Percentiles rank a stretch among this genome's conserved stretches.
phyloP scores from a whole-genome alignment of 2,888 invertebrate genomes.

The Coleophora flavipennella region DNA sequence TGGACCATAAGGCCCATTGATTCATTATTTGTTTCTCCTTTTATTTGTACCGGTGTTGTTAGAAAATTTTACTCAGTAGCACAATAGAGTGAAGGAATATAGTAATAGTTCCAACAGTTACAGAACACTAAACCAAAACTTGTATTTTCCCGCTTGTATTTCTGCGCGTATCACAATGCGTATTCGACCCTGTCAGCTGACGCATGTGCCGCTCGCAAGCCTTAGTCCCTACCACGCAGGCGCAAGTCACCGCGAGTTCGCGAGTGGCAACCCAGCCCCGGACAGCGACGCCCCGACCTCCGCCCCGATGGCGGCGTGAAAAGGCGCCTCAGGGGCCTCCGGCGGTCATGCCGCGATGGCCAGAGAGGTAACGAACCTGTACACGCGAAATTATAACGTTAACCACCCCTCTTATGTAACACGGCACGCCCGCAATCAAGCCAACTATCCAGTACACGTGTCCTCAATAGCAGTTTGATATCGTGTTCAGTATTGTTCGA shows the following conservation, averaged over 20 bases:
- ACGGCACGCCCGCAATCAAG: conserved; percentile 38
- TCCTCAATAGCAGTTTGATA: background rate
- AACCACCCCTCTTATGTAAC: conserved; percentile 44
- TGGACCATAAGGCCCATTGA: too few species aligned
- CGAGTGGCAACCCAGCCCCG: conserved; percentile 55
- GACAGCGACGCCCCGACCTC: conserved; percentile 55
- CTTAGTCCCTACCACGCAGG: too few species aligned
- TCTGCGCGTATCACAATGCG: too few species aligned
- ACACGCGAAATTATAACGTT: conserved; percentile 38
- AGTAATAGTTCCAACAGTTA: too few species aligned
- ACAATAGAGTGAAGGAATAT: too few species aligned
- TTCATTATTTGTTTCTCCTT: too few species aligned
- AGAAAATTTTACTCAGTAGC: too few species aligned
- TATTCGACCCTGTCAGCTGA: too few species aligned
- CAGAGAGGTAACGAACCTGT: conserved; percentile 73
- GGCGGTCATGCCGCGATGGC: conserved; percentile 80
- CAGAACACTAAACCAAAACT: too few species aligned
- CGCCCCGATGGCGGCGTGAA: conserved; percentile 69
- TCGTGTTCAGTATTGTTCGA: conserved; percentile 4
- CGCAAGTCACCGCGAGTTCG: conserved; percentile 22
- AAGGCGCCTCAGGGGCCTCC: conserved; percentile 73
- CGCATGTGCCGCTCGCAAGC: too few species aligned
- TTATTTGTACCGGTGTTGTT: too few species aligned
- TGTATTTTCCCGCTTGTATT: too few species aligned
- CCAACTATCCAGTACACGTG: background rate